Conservation (phyloP, 2,797 vertebrate species). For the Rhyacichthys aspro region DNA sequence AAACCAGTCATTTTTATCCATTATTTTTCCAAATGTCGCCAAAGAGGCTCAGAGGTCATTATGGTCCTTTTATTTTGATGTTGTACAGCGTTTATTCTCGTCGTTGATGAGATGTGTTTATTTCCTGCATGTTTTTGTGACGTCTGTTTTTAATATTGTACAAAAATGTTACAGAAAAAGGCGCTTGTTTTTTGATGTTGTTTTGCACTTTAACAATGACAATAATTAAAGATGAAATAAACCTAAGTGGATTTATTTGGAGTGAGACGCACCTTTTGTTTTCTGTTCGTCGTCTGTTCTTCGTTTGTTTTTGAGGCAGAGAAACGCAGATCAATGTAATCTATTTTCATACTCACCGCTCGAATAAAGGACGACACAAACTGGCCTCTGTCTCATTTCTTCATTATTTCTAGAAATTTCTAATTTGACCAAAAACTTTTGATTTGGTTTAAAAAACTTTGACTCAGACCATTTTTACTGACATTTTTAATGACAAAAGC, state of each 20-base stretch:
- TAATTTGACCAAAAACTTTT: neutral
- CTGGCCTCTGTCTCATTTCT: neutral
- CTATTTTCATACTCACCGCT: conserved; percentile 3
- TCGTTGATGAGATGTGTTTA: neutral
- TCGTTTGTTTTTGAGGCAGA: neutral
- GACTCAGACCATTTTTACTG: no score
- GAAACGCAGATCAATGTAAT: neutral
- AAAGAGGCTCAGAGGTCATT: no score
- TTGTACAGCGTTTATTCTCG: no score
- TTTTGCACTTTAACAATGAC: conserved; percentile 3
- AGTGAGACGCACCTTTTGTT: no score
- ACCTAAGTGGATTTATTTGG: neutral
- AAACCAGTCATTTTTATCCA: no score
- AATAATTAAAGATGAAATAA: neutral
- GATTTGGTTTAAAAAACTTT: neutral
- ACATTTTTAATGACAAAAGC: no score
- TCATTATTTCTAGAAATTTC: neutral
- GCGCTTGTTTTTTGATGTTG: neutral
- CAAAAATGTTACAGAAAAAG: neutral
- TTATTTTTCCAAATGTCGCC: no score
- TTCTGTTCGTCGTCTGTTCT: neutral
- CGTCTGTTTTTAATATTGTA: neutral
- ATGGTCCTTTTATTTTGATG: neutral
- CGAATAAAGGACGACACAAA: conserved; percentile 1
- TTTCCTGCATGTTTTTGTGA: conserved; percentile 4